Evolutionary conservation across 2,888 invertebrate species (phyloP), one percentile per base, ranked within the genome.

Genomic region (Trimorus sp.): DNA sequence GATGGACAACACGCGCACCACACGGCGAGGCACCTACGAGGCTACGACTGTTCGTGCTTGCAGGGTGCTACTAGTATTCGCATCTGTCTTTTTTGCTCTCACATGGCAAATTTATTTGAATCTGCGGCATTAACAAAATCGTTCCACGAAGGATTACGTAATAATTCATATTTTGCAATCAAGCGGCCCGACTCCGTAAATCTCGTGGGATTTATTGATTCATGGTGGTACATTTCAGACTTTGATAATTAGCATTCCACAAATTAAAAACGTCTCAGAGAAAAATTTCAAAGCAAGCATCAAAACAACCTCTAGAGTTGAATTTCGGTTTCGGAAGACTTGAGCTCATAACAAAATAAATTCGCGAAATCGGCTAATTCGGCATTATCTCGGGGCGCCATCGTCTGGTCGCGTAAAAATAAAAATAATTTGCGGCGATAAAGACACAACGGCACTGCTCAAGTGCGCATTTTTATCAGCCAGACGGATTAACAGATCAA

Each of bases 11-110:
- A 78, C 60, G 83, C 65, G 73, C 79, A 79, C 79, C 79, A 77
- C 83, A 79, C 83, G 74, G 73, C 53, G 79, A 48, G 83, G 75
- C 80, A 60, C 65, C 69, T 71, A 65, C 70, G 60, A 76, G 45
- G 60, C 59, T 56, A 68, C 62, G 59, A 83, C 78, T 68, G 66
- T 68, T 80, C 76, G 62, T 81, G 71, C 73, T 79, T 56, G 81
- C 76, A 68, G 79, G 76, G 79, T 81, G 83, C 83, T 81, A 83
- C 83, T 76, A 81, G 81, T 83, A 81, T 81, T 83, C 74, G 63
- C 65, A 73, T 68, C 40, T 60, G 54, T 66, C 15, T 70, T 58
- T 69, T 76, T 78, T 49, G 59, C 40, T 26, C 40, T 9, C 26
- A 40, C 45, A 9, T 4, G 49, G 12, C 48, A 77, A 79, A 79